Percentiles rank a stretch among this genome's conserved stretches.
Evolutionary conservation across 92 coral and sea anemone species (phyloP).

Genomic region (Paragorgia papillata): DNA sequence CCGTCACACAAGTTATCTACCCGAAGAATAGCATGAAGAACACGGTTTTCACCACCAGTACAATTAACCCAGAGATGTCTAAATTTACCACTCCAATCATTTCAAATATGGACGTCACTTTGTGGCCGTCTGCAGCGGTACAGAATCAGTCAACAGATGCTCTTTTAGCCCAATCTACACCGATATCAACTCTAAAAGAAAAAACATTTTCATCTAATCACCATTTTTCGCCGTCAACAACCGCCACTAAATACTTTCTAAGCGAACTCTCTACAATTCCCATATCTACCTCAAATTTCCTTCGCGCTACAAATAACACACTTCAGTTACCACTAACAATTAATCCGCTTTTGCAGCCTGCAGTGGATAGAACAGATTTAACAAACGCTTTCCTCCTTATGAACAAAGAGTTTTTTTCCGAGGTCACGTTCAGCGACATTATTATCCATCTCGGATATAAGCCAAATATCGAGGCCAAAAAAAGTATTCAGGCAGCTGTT

Average conservation of each 20-base stretch:
- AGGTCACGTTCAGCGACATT: slow-evolving; percentile 24
- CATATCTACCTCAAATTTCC: too few relatives aligned
- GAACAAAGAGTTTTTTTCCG: background rate
- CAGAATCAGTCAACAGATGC: background rate
- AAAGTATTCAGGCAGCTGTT: background rate
- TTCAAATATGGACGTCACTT: background rate
- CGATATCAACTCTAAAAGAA: background rate
- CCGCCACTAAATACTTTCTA: too few relatives aligned
- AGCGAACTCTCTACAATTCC: too few relatives aligned
- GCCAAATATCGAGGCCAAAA: background rate
- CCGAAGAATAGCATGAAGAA: too few relatives aligned
- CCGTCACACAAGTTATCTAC: too few relatives aligned
- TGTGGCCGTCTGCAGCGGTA: background rate
- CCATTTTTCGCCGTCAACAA: too few relatives aligned
- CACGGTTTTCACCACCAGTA: too few relatives aligned
- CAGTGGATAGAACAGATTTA: background rate
- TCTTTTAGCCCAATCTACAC: background rate
- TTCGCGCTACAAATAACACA: background rate
- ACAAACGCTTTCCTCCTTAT: background rate
- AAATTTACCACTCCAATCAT: slow-evolving; percentile 11
- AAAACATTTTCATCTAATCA: background rate
- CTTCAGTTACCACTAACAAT: slow-evolving; percentile 34
- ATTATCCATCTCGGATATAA: background rate
- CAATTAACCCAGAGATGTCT: too few relatives aligned
- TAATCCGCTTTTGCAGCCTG: slow-evolving; percentile 29